Percentiles rank a stretch among this genome's conserved stretches.
phyloP scores from a whole-genome alignment of 2,888 invertebrate genomes.

The Tineola bisselliella region DNA sequence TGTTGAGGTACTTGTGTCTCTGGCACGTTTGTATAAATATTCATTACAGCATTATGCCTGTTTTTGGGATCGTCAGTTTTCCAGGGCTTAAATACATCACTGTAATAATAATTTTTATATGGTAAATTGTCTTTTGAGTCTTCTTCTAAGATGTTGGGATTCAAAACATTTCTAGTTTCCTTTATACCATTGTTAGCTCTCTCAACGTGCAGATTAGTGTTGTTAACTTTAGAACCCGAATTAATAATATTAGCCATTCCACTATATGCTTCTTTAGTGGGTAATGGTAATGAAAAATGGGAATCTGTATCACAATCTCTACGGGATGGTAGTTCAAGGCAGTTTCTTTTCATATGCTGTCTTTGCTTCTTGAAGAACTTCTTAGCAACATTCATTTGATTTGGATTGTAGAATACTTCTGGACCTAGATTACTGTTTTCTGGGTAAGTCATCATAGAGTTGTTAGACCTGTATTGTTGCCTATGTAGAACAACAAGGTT shows the following conservation, averaged over 20 bases:
- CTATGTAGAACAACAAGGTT: conserved; percentile 76
- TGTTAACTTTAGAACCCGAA: conserved; percentile 80
- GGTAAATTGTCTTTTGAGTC: conserved; percentile 65
- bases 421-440: conserved; percentile 68
- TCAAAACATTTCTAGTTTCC: conserved; percentile 64
- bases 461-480: conserved; percentile 77
- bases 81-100: conserved; percentile 45
- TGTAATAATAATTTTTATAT: conserved; percentile 46
- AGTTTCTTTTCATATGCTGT: conserved; percentile 77
- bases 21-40: conserved; percentile 72
- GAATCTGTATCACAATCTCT: conserved; percentile 67
- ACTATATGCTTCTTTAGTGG: conserved; percentile 56
- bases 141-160: conserved; percentile 74
- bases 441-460: conserved; percentile 72
- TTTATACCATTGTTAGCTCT: conserved; percentile 62
- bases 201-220: conserved; percentile 81
- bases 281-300: conserved; percentile 58
- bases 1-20: conserved; percentile 71
- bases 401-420: conserved; percentile 90
- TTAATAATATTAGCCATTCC: conserved; percentile 72
- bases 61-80: conserved; percentile 46
- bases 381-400: conserved; percentile 91
- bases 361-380: conserved; percentile 92
- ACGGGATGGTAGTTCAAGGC: conserved; percentile 73
- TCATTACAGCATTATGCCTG: conserved; percentile 53